Conservation (phyloP, 2,888 invertebrate species). For the Habroteleia sp. region DNA sequence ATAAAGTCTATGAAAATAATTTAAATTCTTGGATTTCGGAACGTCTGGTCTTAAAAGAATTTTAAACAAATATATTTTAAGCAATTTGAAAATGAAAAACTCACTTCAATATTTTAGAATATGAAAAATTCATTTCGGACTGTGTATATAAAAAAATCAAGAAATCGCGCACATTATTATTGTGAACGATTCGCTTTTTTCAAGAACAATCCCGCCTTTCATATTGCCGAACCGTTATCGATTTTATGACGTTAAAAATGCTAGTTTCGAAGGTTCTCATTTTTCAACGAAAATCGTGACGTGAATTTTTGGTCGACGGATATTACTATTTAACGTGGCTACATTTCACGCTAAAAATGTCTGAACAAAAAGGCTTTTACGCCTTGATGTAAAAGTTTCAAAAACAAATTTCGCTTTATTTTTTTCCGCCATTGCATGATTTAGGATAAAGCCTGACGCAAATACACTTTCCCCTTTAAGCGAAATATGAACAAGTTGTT, state of each 20-base stretch:
- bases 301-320: slow-evolving; percentile 28
- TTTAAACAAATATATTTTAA: no score
- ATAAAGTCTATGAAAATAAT: no score
- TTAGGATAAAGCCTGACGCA: slow-evolving; percentile 11
- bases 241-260: slow-evolving; percentile 44
- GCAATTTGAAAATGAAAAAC: no score
- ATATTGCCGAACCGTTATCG: no score
- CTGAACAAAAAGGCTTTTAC: slow-evolving; percentile 5
- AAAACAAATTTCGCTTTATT: slow-evolving; percentile 6
- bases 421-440: slow-evolving; percentile 12
- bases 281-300: slow-evolving; percentile 45
- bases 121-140: no score
- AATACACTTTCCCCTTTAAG: slow-evolving; percentile 46
- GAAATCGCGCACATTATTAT: no score
- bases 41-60: no score
- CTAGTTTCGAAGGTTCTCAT: slow-evolving; percentile 28
- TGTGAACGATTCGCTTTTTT: no score
- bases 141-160: no score
- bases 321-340: slow-evolving; percentile 37
- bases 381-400: slow-evolving; percentile 5
- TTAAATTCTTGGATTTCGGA: no score
- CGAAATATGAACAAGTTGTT: slow-evolving; percentile 15
- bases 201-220: no score
- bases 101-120: no score
- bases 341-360: slow-evolving; percentile 24